These are phyloP conservation scores for Neostethus bicornis DNA, from an alignment of 2,797 vertebrate genomes.

Conservation along the genomic window DNA sequence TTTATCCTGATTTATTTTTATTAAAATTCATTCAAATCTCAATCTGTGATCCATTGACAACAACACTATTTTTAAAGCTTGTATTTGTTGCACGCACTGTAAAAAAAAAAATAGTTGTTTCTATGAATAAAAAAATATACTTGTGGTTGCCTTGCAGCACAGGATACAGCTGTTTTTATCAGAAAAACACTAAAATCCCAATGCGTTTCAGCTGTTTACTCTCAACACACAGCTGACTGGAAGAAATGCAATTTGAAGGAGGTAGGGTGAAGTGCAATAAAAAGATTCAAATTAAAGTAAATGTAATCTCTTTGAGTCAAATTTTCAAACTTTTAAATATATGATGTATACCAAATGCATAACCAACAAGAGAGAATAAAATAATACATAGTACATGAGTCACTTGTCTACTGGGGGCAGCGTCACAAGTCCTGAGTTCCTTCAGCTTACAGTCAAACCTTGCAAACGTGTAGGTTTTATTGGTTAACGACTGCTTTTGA, in stretches of 20 bases:
- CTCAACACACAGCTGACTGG: background rate
- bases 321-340: background rate
- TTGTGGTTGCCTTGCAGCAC: background rate
- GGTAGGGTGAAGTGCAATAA: background rate
- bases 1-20: no score
- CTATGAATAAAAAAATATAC: no score
- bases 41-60: background rate
- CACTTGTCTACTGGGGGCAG: background rate
- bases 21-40: background rate
- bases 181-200: background rate
- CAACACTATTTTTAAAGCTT: no score
- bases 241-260: background rate
- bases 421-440: slow-evolving; percentile 1
- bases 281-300: background rate
- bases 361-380: background rate
- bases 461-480: no score
- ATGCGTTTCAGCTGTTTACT: background rate
- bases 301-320: background rate
- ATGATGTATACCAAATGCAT: background rate
- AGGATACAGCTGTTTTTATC: slow-evolving; percentile 13
- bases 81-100: no score
- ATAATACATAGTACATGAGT: background rate
- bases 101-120: no score
- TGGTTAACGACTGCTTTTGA: no score
- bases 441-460: background rate